Evolutionary conservation across 2,888 invertebrate genomes (phyloP).

Genomic region (Leptodirus hochenwartii): DNA sequence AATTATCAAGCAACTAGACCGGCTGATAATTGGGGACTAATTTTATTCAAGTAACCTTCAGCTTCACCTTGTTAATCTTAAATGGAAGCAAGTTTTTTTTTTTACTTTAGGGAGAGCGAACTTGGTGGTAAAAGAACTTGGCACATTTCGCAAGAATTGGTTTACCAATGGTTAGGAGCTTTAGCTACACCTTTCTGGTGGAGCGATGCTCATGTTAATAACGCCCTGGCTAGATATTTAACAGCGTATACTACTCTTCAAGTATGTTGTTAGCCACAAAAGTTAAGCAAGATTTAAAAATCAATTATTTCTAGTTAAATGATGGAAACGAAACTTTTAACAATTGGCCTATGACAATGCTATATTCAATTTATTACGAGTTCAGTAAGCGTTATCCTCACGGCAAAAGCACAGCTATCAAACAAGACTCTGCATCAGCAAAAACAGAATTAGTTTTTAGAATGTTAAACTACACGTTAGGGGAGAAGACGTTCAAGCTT

Average conservation of each 20-base stretch:
- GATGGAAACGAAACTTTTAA: constrained; percentile 55
- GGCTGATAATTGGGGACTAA: constrained; percentile 62
- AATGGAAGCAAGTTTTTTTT: neutral
- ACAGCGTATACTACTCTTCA: constrained; percentile 54
- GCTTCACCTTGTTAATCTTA: too few relatives aligned
- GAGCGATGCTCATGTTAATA: constrained; percentile 58
- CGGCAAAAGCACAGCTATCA: constrained; percentile 56
- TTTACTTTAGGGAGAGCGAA: constrained; percentile 50
- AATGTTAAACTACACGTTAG: constrained; percentile 78
- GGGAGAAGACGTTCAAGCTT: constrained; percentile 52
- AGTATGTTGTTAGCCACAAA: constrained; percentile 26
- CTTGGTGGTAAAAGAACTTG: constrained; percentile 43
- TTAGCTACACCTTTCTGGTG: constrained; percentile 60
- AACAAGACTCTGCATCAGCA: constrained; percentile 52
- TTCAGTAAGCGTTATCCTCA: constrained; percentile 63
- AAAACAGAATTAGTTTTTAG: constrained; percentile 68
- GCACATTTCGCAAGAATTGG: constrained; percentile 50
- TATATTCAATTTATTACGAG: constrained; percentile 64
- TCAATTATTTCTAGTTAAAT: constrained; percentile 33
- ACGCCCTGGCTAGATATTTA: constrained; percentile 56
- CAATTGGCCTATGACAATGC: constrained; percentile 62
- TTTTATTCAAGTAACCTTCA: constrained; percentile 60
- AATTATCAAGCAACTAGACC: constrained; percentile 51
- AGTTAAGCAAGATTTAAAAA: constrained; percentile 1
- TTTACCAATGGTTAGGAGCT: constrained; percentile 66